phyloP scores from a whole-genome alignment of 1,140 invertebrate species.

The Rhysida immarginata region DNA sequence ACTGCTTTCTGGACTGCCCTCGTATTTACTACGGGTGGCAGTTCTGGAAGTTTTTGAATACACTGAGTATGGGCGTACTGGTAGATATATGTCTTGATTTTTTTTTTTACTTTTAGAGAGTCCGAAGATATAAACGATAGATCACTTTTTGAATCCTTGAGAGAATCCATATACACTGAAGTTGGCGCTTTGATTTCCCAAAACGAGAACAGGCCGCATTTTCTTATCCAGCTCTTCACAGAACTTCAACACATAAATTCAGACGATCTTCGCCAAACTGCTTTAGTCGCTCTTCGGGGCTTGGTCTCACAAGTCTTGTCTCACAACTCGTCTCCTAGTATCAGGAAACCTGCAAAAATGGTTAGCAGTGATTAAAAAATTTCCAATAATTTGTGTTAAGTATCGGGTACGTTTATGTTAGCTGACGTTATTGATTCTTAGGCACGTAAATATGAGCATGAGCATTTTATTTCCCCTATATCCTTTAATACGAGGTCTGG shows the following conservation, averaged over 20 bases:
- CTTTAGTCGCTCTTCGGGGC: not conserved
- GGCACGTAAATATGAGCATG: too few relatives aligned
- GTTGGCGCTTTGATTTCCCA: conserved; percentile 1
- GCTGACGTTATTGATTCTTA: too few relatives aligned
- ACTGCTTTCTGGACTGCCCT: too few relatives aligned
- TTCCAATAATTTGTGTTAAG: too few relatives aligned
- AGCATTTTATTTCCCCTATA: too few relatives aligned
- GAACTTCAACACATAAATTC: not conserved
- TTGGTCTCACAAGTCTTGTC: not conserved
- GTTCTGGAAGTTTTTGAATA: too few relatives aligned
- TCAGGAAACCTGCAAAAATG: not conserved
- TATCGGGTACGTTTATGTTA: too few relatives aligned
- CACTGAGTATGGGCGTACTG: too few relatives aligned
- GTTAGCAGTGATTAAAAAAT: too few relatives aligned
- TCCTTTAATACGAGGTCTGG: too few relatives aligned
- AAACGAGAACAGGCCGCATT: not conserved
- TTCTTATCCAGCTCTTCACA: conserved; percentile 1
- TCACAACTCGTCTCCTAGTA: not conserved
- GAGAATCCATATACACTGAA: conserved; percentile 4
- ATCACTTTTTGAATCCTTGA: not conserved
- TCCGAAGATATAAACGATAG: not conserved
- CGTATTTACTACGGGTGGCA: not conserved
- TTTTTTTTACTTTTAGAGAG: conserved; percentile 1
- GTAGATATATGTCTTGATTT: not conserved
- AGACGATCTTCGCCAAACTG: conserved; percentile 1